Percentiles rank a stretch among this genome's conserved stretches.
These are phyloP conservation scores for Triplophysa tibetana DNA, from an alignment of 2,113 vertebrate species.

Conservation along the genomic window DNA sequence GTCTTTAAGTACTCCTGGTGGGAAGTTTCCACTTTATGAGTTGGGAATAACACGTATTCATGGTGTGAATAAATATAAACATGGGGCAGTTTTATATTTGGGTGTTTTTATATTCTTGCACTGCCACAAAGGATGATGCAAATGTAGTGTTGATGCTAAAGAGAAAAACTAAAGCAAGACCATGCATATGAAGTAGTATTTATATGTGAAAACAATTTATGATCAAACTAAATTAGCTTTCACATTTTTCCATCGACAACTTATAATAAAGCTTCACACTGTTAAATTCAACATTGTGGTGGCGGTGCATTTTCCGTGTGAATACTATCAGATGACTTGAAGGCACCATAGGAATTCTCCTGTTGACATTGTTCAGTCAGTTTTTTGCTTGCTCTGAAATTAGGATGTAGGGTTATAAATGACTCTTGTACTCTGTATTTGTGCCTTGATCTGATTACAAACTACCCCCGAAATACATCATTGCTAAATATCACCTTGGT, in stretches of 20 bases:
- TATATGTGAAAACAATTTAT: too few relatives aligned
- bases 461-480: not conserved
- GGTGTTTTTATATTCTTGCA: too few relatives aligned
- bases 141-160: too few relatives aligned
- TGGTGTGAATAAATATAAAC: not conserved
- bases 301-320: not conserved
- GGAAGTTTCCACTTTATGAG: not conserved
- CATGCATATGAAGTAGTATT: too few relatives aligned
- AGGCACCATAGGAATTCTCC: not conserved
- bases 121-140: too few relatives aligned
- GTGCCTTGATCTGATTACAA: conserved; percentile 19
- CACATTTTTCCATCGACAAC: too few relatives aligned
- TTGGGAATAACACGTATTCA: not conserved
- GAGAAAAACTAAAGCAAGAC: too few relatives aligned
- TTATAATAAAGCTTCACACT: too few relatives aligned
- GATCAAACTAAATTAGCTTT: too few relatives aligned
- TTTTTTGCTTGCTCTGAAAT: not conserved
- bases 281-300: not conserved
- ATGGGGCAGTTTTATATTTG: not conserved
- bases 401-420: conserved; percentile 5
- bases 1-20: not conserved
- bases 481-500: not conserved
- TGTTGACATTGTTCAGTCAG: not conserved
- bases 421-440: not conserved
- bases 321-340: not conserved